A percentile compares a stretch with the other conserved stretches of the same genome.
These are phyloP conservation scores for Rallus limicola DNA, from an alignment of 2,113 vertebrate species.

Conservation along the genomic window DNA sequence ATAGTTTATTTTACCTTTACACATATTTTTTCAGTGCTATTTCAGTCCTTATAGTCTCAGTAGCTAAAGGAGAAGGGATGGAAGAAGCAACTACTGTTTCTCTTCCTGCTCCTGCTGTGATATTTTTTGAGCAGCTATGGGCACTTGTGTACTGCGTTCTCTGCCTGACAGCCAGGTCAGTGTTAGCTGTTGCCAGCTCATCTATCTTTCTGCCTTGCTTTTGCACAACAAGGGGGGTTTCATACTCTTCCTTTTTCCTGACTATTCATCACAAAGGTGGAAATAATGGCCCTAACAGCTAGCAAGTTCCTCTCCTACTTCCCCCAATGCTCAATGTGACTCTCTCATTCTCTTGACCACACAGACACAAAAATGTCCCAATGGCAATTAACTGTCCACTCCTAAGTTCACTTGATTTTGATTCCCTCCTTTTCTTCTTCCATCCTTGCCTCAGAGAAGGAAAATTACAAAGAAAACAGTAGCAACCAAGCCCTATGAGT, in stretches of 20 bases:
- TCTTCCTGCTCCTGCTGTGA: neutral
- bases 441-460: neutral
- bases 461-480: neutral
- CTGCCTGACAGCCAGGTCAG: neutral
- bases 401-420: neutral
- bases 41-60: neutral
- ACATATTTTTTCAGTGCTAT: neutral
- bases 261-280: neutral
- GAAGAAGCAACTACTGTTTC: neutral
- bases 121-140: neutral
- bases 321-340: neutral
- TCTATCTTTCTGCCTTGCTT: constrained; percentile 17
- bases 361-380: neutral
- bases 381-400: neutral
- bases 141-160: neutral
- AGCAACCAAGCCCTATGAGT: neutral
- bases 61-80: neutral
- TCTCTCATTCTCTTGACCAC: neutral
- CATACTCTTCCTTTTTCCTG: neutral
- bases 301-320: neutral
- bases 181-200: neutral
- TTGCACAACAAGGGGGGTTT: neutral
- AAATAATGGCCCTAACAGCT: constrained; percentile 23
- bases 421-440: neutral
- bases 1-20: neutral